Evolutionary conservation across 2,797 vertebrate species (phyloP), one percentile per base, ranked within the genome.

Genomic region (Rachycentron canadum): DNA sequence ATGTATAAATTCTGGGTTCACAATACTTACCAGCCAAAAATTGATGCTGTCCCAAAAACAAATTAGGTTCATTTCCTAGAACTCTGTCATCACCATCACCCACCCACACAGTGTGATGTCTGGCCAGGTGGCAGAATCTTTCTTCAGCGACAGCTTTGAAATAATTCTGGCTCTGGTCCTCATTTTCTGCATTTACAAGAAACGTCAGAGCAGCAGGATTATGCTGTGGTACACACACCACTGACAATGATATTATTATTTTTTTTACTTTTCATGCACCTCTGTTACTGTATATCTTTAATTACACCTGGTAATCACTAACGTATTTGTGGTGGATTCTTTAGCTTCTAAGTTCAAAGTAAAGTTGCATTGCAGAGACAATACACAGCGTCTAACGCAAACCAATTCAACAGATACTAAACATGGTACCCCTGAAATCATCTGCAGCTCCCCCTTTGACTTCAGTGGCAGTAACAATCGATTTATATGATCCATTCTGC

Each of bases 401-500:
- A 73, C 36, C 32, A 79, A 79, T 78, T 58, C 40, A 53, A 59
- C 50, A 77, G 32, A 79, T 34, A 25, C 72, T 58, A 30, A 65
- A 70, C 71, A 73, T 23, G 45, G 69, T 21, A 36, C 64, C 56
- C 63, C 72, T 78, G 58, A 86, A 91, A 89, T 84, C 74, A 79
- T 81, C 70, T 62, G 34, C 56, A 73, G 78, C 82, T 73, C 49
- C 71, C 10, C 61, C 64, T 55, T 60, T 71, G 70, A 85, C 73
- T 85, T 78, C 21, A 73, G 77, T 71, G 65, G 82, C 86, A 69
- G 72, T 68, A 82, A 73, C 73, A 83, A 88, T 90, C 84, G 73
- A 91, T 91, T 91, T 83, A 86, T 90, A 87, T 83, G 84, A 91
- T 88, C 81, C 81, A 90, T 88, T 72, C 73, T 64, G 79, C 76